Base-by-base conservation (phyloP, 2,888 invertebrate genomes). In the Tromatobia lineatoria region DNA sequence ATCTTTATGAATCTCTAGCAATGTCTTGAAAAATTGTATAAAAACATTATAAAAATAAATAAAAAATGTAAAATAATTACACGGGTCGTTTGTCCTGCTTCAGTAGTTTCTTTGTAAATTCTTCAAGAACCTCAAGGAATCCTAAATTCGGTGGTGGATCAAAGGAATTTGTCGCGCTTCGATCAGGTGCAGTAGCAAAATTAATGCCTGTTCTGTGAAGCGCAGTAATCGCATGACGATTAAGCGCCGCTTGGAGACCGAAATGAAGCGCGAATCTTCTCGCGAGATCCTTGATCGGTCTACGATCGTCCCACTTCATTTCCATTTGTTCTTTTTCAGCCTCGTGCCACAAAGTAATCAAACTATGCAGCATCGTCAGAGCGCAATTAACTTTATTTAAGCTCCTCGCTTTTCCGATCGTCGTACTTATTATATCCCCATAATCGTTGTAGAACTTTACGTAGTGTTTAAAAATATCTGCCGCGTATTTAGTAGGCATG, bases 401-500 rank as follows among this genome's bases (percentile, higher is more conserved):
- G 95, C 99, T 99, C 88, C 99, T 96, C 13, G 99, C 98, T 94
- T 99, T 99, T 89, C 98, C 98, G 89, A 99, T 94, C 15, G 99
- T 99, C 47, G 98, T 97, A 94, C 99, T 99, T 88, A 99, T 97
- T 73, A 99, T 99, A 94, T 99, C 99, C 67, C 99, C 99, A 94
- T 99, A 99, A 94, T 99, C 99, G 93, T 99, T 98, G 94, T 99
- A 99, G 94, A 98, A 99, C 96, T 98, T 98, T 83, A 99, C 98
- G 94, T 99, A 99, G 94, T 99, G 98, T 93, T 99, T 98, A 94
- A 99, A 99, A 82, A 99, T 97, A 93, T 98, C 98, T 0, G 99
- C 97, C 15, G 98, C 99, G 89, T 97, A 96, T 92, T 97, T 96
- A 1, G 99, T 98, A 38, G 98, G 98, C 94, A 99, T 96, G 88